Evolutionary conservation across 2,888 invertebrate genomes (phyloP).

Genomic region (Mermis nigrescens): DNA sequence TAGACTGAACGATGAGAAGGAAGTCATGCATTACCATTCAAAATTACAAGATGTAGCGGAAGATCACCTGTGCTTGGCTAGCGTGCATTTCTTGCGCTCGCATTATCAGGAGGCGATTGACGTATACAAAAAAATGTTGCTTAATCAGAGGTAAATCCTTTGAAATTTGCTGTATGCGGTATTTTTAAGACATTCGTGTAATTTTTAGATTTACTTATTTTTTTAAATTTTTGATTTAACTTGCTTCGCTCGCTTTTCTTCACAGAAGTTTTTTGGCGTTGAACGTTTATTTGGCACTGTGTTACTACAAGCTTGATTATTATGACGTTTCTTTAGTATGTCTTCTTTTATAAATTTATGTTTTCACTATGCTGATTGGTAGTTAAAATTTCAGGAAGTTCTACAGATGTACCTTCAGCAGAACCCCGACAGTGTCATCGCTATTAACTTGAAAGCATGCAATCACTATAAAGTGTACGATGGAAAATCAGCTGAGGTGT

Average conservation of each 20-base stretch:
- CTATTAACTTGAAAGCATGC: constrained; percentile 73
- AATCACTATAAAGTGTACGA: constrained; percentile 69
- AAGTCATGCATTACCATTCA: constrained; percentile 61
- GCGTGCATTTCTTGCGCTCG: constrained; percentile 79
- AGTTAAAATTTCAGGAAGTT: constrained; percentile 47
- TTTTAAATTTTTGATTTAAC: too few species aligned
- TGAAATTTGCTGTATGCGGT: too few species aligned
- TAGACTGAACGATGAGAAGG: constrained; percentile 68
- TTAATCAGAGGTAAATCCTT: constrained; percentile 78
- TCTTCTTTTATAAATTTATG: not conserved
- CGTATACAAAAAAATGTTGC: constrained; percentile 75
- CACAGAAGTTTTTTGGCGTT: constrained; percentile 68
- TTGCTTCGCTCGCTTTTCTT: constrained; percentile 19
- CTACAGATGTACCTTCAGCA: constrained; percentile 73
- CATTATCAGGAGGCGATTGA: constrained; percentile 98
- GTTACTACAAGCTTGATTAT: constrained; percentile 93
- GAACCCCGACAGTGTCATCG: constrained; percentile 77
- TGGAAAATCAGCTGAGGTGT: constrained; percentile 82
- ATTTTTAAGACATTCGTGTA: too few species aligned
- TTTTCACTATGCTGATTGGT: not conserved
- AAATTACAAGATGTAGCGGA: constrained; percentile 67
- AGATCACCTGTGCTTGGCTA: constrained; percentile 82
- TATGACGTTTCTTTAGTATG: constrained; percentile 74
- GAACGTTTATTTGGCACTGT: constrained; percentile 87
- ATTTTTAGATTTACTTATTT: too few species aligned